Evolutionary conservation across 2,797 vertebrate species (phyloP).

Genomic region (Crenuchus spilurus): DNA sequence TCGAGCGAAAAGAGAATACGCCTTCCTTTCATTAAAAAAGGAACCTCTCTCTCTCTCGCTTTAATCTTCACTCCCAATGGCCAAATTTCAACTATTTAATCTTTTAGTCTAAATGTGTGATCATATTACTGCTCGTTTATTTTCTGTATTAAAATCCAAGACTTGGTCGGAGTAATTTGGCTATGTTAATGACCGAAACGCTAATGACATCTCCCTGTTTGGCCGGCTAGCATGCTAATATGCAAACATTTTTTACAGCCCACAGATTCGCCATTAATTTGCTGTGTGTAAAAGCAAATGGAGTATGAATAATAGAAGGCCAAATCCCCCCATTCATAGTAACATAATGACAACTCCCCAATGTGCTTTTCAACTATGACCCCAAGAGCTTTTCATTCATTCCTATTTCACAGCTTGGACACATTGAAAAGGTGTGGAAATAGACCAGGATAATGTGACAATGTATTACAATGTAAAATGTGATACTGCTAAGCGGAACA

Average conservation of each 20-base stretch:
- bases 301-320: slow-evolving; percentile 53
- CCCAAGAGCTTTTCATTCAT: slow-evolving; percentile 5
- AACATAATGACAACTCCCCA: slow-evolving; percentile 39
- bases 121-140: slow-evolving; percentile 44
- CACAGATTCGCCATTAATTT: slow-evolving; percentile 48
- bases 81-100: slow-evolving; percentile 50
- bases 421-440: background rate
- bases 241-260: slow-evolving; percentile 42
- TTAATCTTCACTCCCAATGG: slow-evolving; percentile 44
- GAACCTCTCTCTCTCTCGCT: slow-evolving; percentile 12
- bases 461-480: background rate
- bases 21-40: slow-evolving; percentile 38
- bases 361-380: slow-evolving; percentile 14
- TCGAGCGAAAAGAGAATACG: slow-evolving; percentile 45
- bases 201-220: slow-evolving; percentile 47
- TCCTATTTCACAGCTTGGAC: background rate
- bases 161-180: slow-evolving; percentile 38
- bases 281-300: slow-evolving; percentile 50
- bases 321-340: slow-evolving; percentile 43
- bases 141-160: slow-evolving; percentile 33
- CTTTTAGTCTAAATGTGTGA: slow-evolving; percentile 46
- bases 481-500: background rate
- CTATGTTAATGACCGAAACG: slow-evolving; percentile 37
- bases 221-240: slow-evolving; percentile 44
- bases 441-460: background rate